Evolutionary conservation across 1,140 invertebrate species (phyloP).

Genomic region (Tyrophagus putrescentiae): DNA sequence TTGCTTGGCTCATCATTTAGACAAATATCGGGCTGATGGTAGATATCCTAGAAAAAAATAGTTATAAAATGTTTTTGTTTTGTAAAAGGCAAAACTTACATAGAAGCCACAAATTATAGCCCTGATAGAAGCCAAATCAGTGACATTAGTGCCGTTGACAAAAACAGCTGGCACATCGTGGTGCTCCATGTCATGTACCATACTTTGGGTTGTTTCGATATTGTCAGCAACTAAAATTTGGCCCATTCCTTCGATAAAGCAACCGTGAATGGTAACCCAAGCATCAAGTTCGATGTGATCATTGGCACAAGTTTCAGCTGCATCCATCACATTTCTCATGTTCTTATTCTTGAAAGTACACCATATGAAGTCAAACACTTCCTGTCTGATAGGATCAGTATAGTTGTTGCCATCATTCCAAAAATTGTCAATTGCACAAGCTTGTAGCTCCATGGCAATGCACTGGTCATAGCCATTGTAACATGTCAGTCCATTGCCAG

Average conservation of each 20-base stretch:
- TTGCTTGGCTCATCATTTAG: slow-evolving; percentile 1
- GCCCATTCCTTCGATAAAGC: neutral
- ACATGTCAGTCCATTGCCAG: neutral
- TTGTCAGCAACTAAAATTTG: neutral
- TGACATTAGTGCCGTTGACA: neutral
- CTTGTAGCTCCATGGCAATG: slow-evolving; percentile 16
- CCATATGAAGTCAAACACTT: slow-evolving; percentile 18
- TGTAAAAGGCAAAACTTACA: slow-evolving; percentile 5
- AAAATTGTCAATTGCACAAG: slow-evolving; percentile 15
- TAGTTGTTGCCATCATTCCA: slow-evolving; percentile 19
- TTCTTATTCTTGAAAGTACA: slow-evolving; percentile 19
- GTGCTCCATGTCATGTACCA: neutral
- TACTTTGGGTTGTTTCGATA: slow-evolving; percentile 4
- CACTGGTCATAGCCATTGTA: neutral
- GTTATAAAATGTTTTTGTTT: neutral
- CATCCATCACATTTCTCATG: neutral
- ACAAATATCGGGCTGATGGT: slow-evolving; percentile 20
- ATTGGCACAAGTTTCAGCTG: slow-evolving; percentile 13
- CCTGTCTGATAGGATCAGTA: slow-evolving; percentile 20
- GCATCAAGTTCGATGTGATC: slow-evolving; percentile 1
- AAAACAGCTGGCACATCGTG: neutral
- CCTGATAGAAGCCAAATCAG: neutral
- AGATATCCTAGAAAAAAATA: slow-evolving; percentile 10
- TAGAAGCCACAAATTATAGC: slow-evolving; percentile 1
- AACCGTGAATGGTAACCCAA: neutral